Percentiles rank a stretch among this genome's conserved stretches.
Evolutionary conservation across 2,797 vertebrate species (phyloP).

Genomic region (Lagocephalus sceleratus): DNA sequence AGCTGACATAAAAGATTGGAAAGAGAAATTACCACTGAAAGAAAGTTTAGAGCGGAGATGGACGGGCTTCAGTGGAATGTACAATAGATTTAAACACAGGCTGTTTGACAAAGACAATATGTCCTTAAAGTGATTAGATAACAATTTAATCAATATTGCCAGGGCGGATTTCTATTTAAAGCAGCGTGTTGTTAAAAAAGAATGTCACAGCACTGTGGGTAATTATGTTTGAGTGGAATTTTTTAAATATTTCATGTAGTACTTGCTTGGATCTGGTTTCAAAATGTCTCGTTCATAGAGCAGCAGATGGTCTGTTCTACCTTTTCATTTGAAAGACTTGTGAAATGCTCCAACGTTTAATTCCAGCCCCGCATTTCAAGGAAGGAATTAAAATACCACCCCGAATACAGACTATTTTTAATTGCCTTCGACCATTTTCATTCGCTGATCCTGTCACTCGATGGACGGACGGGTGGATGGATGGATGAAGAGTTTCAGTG

Average conservation of each 20-base stretch:
- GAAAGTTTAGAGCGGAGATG: conserved; percentile 53
- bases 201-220: conserved; percentile 2
- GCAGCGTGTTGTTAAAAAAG: conserved; percentile 16
- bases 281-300: conserved; percentile 31
- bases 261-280: conserved; percentile 12
- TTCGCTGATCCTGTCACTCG: conserved; percentile 12
- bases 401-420: conserved; percentile 19
- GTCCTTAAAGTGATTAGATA: conserved; percentile 27
- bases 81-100: conserved; percentile 38
- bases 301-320: conserved; percentile 39
- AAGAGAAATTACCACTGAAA: conserved; percentile 47
- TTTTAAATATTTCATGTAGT: conserved; percentile 37
- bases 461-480: conserved; percentile 25
- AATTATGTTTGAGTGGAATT: conserved; percentile 23
- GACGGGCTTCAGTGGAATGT: conserved; percentile 29
- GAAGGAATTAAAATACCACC: conserved; percentile 7
- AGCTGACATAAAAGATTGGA: conserved; percentile 53
- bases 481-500: conserved; percentile 49
- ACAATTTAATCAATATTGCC: conserved; percentile 37
- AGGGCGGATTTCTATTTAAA: conserved; percentile 17
- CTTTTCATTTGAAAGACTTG: conserved; percentile 17
- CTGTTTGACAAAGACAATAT: conserved; percentile 5
- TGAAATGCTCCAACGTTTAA: conserved; percentile 26
- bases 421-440: neutral
- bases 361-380: conserved; percentile 30